Evolutionary conservation across 1,140 invertebrate species (phyloP).

Genomic region (Myzus persicae): DNA sequence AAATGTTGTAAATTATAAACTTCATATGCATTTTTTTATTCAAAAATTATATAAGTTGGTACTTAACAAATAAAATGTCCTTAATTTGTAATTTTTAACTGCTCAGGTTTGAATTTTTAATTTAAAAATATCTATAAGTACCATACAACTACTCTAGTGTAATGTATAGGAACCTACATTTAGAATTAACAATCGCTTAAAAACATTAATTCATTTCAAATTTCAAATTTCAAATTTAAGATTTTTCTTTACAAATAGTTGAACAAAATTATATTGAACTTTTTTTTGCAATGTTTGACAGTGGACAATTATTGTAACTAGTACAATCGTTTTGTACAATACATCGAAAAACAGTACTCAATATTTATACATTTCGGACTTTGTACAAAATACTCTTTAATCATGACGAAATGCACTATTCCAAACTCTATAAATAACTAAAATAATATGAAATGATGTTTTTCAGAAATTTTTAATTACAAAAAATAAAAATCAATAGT

Average conservation of each 20-base stretch:
- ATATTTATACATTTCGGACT: not conserved
- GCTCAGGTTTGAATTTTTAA: no score
- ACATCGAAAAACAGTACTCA: not conserved
- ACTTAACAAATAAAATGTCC: not conserved
- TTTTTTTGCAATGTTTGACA: not conserved
- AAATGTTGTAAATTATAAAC: not conserved
- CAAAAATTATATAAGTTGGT: no score
- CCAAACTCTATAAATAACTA: not conserved
- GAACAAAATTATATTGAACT: not conserved
- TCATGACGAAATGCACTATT: not conserved
- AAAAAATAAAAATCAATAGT: not conserved
- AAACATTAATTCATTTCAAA: not conserved
- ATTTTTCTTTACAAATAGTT: not conserved
- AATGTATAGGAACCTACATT: not conserved
- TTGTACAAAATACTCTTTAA: not conserved
- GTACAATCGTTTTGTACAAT: no score
- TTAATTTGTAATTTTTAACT: not conserved
- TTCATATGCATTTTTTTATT: not conserved
- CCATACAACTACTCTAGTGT: not conserved
- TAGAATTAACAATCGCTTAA: not conserved
- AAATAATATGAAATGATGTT: not conserved
- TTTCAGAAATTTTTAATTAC: not conserved
- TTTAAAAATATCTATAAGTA: not conserved
- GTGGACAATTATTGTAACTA: not conserved
- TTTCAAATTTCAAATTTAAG: not conserved